A percentile compares a stretch with the other conserved stretches of the same genome.
These are phyloP conservation scores for Pyralis farinalis DNA, from an alignment of 2,888 invertebrate species.

Conservation along the genomic window DNA sequence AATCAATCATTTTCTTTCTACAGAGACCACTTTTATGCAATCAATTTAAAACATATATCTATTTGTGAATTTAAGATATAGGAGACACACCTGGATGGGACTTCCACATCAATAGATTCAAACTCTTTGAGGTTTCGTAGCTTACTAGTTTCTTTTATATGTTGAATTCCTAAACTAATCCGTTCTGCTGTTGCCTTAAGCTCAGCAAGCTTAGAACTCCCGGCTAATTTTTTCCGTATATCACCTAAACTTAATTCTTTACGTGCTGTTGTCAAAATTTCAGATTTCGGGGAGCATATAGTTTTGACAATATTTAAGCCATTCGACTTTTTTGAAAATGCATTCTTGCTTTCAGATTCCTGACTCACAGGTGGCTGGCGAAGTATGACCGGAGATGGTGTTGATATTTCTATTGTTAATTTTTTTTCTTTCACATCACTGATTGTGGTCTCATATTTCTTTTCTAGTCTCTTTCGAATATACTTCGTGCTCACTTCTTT, in stretches of 20 bases:
- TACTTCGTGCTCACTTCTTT: slow-evolving; percentile 39
- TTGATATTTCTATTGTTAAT: neutral
- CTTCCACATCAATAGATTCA: slow-evolving; percentile 88
- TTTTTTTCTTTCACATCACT: slow-evolving; percentile 12
- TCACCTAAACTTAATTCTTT: slow-evolving; percentile 85
- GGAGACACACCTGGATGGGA: slow-evolving; percentile 85
- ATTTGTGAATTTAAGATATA: too few relatives aligned
- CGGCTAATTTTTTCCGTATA: slow-evolving; percentile 84
- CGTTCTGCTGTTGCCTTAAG: slow-evolving; percentile 84
- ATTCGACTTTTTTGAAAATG: slow-evolving; percentile 56
- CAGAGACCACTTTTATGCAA: too few relatives aligned
- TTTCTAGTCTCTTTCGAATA: slow-evolving; percentile 26
- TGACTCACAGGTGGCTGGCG: neutral
- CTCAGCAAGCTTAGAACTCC: slow-evolving; percentile 86
- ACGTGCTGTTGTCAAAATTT: slow-evolving; percentile 66
- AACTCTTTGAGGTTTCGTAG: slow-evolving; percentile 84
- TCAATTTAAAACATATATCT: too few relatives aligned
- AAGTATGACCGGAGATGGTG: neutral
- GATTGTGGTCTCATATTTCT: slow-evolving; percentile 23
- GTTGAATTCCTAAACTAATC: slow-evolving; percentile 83
- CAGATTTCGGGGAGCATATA: slow-evolving; percentile 31
- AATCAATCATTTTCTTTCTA: too few relatives aligned
- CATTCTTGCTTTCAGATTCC: slow-evolving; percentile 12
- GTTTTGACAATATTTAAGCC: slow-evolving; percentile 42
- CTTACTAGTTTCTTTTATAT: slow-evolving; percentile 74